Percentiles rank a stretch among this genome's conserved stretches.
phyloP scores from a whole-genome alignment of 2,888 invertebrate species.

The Caprella mutica region DNA sequence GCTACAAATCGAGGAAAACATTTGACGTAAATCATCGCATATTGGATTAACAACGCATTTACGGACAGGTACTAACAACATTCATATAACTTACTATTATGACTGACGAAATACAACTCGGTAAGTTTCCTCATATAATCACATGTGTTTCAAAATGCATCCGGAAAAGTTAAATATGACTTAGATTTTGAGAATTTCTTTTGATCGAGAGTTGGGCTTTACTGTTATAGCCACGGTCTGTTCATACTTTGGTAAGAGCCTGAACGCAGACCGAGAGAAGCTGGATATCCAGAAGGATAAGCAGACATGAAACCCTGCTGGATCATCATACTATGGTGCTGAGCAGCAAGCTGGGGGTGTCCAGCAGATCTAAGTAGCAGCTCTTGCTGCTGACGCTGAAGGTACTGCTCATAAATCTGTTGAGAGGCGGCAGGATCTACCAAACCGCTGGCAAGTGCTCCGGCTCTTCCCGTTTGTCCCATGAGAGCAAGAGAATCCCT shows the following conservation, averaged over 20 bases:
- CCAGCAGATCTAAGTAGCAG: slow-evolving; percentile 37
- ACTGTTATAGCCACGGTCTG: slow-evolving; percentile 31
- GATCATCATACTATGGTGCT: slow-evolving; percentile 37
- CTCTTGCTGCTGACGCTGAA: slow-evolving; percentile 50
- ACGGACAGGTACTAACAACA: no score
- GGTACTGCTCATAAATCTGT: slow-evolving; percentile 57
- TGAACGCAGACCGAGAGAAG: slow-evolving; percentile 51
- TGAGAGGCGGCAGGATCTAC: slow-evolving; percentile 42
- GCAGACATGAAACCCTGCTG: slow-evolving; percentile 46
- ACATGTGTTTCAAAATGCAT: no score
- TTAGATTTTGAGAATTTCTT: no score
- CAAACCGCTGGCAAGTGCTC: slow-evolving; percentile 20
- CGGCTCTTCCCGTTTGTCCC: slow-evolving; percentile 27
- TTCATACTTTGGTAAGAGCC: slow-evolving; percentile 33
- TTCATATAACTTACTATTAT: no score
- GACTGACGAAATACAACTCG: no score
- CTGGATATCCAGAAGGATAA: slow-evolving; percentile 51
- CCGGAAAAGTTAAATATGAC: no score
- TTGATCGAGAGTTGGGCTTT: no score
- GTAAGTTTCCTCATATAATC: no score
- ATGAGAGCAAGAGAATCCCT: slow-evolving; percentile 29
- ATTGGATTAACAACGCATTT: no score
- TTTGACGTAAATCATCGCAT: no score
- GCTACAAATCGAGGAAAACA: no score
- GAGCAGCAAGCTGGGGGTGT: slow-evolving; percentile 47